Evolutionary conservation across 1,140 invertebrate genomes (phyloP), one percentile per base, ranked within the genome.

Genomic region (Hyphantria cunea): DNA sequence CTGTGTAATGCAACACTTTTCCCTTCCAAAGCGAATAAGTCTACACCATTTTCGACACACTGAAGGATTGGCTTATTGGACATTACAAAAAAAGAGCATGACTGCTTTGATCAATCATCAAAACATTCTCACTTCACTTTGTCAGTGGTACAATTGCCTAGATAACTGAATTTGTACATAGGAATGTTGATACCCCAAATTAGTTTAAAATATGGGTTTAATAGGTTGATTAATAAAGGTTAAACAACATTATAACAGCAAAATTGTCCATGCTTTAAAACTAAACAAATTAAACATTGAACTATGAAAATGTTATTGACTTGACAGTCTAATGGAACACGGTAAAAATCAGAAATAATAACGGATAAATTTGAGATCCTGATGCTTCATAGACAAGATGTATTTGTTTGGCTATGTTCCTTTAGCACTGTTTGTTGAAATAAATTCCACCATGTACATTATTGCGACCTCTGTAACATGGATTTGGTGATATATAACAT

Each of bases 191-290:
- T 41, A 32, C 41, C 41, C 13, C 39, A 7, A 12, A n/a, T 53
- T 61, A 59, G n/a, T 17, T 15, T 31, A 67, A 47, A 61, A 63
- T 49, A 68, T 54, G 72, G 79, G 77, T 74, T 65, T 68, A 70
- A 66, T 51, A 72, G 74, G 76, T 74, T 75, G 70, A 73, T 53
- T 72, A 76, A 82, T 83, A 82, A 68, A n/a, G n/a, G 78, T 76
- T 78, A 49, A 65, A 73, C 68, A 66, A 80, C 51, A 44, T 54
- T 45, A 10, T 45, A 58, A 48, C 33, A n/a, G n/a, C 17, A 72
- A 73, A 60, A 37, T 61, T 66, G 74, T 68, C 79, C 74, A 78
- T 62, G 82, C 82, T 84, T 86, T 66, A 48, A 72, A 68, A 78
- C 48, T 51, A 51, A 50, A 60, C 48, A 50, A 60, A 39, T 50